Evolutionary conservation across 2,113 vertebrate species (phyloP).

Genomic region (Melanotaenia duboulayi): DNA sequence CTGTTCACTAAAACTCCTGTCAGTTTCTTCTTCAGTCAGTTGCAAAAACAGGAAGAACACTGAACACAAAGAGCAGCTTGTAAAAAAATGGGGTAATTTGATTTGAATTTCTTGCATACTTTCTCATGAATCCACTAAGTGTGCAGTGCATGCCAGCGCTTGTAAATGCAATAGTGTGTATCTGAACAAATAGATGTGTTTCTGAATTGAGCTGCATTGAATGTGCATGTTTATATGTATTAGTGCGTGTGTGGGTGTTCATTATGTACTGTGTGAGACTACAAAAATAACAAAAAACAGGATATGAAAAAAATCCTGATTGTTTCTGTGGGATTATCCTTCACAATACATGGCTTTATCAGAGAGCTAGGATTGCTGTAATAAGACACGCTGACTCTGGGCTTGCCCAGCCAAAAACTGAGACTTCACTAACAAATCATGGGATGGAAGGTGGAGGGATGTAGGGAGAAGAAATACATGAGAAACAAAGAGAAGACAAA

Average conservation of each 20-base stretch:
- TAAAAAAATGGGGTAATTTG: conserved; percentile 43
- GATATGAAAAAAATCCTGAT: conserved; percentile 66
- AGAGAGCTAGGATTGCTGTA: conserved; percentile 65
- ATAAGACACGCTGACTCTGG: conserved; percentile 73
- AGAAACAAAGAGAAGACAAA: conserved; percentile 24
- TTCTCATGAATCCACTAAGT: conserved; percentile 58
- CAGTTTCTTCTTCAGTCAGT: no score
- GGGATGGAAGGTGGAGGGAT: conserved; percentile 31
- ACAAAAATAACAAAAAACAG: conserved; percentile 49
- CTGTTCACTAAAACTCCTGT: not conserved
- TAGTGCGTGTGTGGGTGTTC: not conserved
- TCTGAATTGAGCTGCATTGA: conserved; percentile 16
- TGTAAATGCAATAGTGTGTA: conserved; percentile 53
- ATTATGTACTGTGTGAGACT: conserved; percentile 13
- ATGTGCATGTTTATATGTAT: not conserved
- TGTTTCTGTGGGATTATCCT: conserved; percentile 75
- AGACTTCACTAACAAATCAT: conserved; percentile 37
- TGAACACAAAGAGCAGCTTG: not conserved
- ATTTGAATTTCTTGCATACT: conserved; percentile 56
- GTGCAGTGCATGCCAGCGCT: conserved; percentile 54
- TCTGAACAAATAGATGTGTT: conserved; percentile 17
- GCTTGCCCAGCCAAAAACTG: conserved; percentile 55
- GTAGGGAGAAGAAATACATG: conserved; percentile 37
- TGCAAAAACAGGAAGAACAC: not conserved
- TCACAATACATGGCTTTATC: conserved; percentile 76